Percentiles rank a stretch among this genome's conserved stretches.
Evolutionary conservation across 2,113 vertebrate genomes (phyloP).

Genomic region (Anseranas semipalmata): DNA sequence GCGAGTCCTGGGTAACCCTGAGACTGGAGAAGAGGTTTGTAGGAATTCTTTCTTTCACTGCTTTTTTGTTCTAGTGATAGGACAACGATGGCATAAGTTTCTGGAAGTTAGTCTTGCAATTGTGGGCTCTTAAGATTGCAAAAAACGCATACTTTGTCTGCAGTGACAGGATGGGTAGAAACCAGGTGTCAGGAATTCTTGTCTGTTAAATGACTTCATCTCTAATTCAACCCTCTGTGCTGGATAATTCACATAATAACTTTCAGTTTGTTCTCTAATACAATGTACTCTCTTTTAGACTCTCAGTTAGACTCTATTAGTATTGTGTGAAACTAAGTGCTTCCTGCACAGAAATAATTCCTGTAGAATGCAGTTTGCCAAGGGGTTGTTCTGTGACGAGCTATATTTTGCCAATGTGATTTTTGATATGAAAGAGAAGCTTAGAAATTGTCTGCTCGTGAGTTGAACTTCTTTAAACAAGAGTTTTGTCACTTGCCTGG

Average conservation of each 20-base stretch:
- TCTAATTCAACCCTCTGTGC: not conserved
- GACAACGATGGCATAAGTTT: not conserved
- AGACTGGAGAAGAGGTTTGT: not conserved
- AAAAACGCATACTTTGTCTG: rapidly evolving
- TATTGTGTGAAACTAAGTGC: constrained; percentile 26
- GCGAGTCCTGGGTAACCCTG: not conserved
- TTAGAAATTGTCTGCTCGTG: not conserved
- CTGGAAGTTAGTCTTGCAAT: not conserved
- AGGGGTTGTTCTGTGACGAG: not conserved
- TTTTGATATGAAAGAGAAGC: not conserved
- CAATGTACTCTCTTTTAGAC: not conserved
- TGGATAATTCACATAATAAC: not conserved
- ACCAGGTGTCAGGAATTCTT: not conserved
- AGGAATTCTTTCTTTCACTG: not conserved
- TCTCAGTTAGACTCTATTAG: not conserved
- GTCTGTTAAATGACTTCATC: not conserved
- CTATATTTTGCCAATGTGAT: not conserved
- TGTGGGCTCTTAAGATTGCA: not conserved
- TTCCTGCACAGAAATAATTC: constrained; percentile 2
- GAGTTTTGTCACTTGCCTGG: not conserved
- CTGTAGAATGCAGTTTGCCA: not conserved
- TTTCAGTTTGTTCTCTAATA: not conserved
- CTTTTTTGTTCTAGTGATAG: not conserved
- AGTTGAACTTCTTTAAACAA: not conserved
- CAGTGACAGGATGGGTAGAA: not conserved